Conservation (phyloP, 2,113 vertebrate genomes). For the Bubo scandiacus region DNA sequence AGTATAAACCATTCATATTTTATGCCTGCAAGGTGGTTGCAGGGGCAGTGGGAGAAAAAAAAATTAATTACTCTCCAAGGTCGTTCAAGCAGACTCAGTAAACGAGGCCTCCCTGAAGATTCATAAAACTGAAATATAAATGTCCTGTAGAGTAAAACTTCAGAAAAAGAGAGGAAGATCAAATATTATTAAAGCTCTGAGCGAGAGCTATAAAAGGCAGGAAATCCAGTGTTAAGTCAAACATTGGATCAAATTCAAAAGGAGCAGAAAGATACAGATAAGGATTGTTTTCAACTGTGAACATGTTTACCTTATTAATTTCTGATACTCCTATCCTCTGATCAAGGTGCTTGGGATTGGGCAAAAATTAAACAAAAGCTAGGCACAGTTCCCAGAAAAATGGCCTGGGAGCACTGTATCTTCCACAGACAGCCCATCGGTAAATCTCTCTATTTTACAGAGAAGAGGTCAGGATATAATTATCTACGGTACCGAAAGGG, state of each 20-base stretch:
- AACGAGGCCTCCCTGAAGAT: conserved; percentile 22
- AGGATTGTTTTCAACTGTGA: not conserved
- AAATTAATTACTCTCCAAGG: conserved; percentile 38
- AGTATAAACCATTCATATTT: not conserved
- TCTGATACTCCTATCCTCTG: not conserved
- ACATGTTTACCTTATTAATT: conserved; percentile 1
- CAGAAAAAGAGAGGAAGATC: not conserved
- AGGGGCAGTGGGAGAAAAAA: not conserved
- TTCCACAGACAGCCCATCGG: not conserved
- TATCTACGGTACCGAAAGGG: accelerated
- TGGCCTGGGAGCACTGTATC: not conserved
- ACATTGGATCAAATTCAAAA: not conserved
- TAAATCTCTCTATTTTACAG: not conserved
- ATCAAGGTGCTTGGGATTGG: not conserved
- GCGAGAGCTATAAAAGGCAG: conserved; percentile 11
- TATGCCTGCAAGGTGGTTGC: not conserved
- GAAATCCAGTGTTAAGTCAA: not conserved
- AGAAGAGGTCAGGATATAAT: not conserved
- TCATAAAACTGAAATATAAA: conserved; percentile 10
- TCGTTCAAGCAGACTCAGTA: not conserved
- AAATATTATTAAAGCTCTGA: conserved; percentile 29
- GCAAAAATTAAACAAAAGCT: not conserved
- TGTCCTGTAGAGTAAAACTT: not conserved
- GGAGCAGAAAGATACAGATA: not conserved
- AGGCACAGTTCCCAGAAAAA: not conserved